Evolutionary conservation across 2,113 vertebrate species (phyloP), one percentile per base, ranked within the genome.

Genomic region (Felis chaus): DNA sequence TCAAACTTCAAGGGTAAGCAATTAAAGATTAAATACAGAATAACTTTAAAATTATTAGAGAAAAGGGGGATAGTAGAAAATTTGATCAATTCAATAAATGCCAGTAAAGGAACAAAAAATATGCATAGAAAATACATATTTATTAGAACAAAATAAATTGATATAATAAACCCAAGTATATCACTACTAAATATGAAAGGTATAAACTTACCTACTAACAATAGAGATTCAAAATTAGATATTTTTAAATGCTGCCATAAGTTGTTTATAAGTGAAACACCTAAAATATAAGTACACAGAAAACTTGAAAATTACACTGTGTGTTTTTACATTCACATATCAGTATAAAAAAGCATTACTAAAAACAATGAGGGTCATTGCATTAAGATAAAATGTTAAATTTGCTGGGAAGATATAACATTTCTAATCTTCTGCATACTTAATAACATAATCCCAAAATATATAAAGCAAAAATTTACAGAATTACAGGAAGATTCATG

Each of bases 321-420:
- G 7, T 65, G 23, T 88, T 71, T 87, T 82, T 65, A 88, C 65
- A 53, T 80, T 45, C 19, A 55, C 21, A 15, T 71, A 10, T 63
- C 9, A 53, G 19, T 36, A 25, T n/a, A 65, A 63, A 50, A 57
- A 78, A 41, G 21, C 27, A 41, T 31, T 74, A 61, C 48, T 66
- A 79, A 53, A 91, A 94, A 76, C 85, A 85, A 83, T 55, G 4
- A 96, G 18, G 16, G 48, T 76, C 29, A 71, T 13, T 82, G 81
- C 29, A 94, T 81, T 81, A 88, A 76, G 18, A 73, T 71, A 71
- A 87, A 94, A 74, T 94, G 55, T 71, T 76, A 53, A 89, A 45
- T 90, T 90, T 93, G 1, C 39, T 19, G 68, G 79, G 7, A 92
- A 92, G 50, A 29, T 36, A 14, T 55, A 89, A 39, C 57, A 92